Base-by-base conservation (phyloP, 2,888 invertebrate species). In the Troides aeacus region DNA sequence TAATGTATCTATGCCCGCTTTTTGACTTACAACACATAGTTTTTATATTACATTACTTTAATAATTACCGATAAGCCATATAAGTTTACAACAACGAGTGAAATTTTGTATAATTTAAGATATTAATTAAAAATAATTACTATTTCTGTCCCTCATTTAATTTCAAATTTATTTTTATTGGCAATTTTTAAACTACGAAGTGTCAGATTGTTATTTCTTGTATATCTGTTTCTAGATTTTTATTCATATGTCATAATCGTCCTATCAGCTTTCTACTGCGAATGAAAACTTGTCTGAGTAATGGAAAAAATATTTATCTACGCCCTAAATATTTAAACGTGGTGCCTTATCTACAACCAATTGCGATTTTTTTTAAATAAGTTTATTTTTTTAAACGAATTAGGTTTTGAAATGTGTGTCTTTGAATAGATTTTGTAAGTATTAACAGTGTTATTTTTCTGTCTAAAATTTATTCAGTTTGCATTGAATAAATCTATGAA, bases 371-470 rank as follows among this genome's bases (percentile, higher is more conserved):
- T 57, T 23, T 46, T 1, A 65, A 62, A 50, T 7, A 42, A 46
- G 17, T 46, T 46, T 57, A 56, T 24, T 57, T n/a, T 57, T 10
- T 46, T 58, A 24, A 59, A 36, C 21, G 18, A 62, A 18, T 53
- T 62, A 42, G n/a, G 23, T 62, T 61, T 65, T 65, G 67, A 66
- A 71, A 73, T 74, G 74, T 64, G 62, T 66, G 39, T 62, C 60
- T 60, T 24, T 67, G 64, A 70, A 23, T 73, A 70, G 71, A 42
- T 70, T 39, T 72, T 72, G 72, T 73, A 64, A 73, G 74, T 74
- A 73, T 71, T 70, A 66, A 15, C 2, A 64, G 50, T 46, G 62
- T 59, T 62, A 6, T 62, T 58, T 46, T 56, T 58, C 15, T 18
- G 6, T 23, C 17, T 23, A 6, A 18, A 17, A 65, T 39, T 39